Conservation (phyloP, 92 coral and sea anemone species). For the Heliopora coerulea region DNA sequence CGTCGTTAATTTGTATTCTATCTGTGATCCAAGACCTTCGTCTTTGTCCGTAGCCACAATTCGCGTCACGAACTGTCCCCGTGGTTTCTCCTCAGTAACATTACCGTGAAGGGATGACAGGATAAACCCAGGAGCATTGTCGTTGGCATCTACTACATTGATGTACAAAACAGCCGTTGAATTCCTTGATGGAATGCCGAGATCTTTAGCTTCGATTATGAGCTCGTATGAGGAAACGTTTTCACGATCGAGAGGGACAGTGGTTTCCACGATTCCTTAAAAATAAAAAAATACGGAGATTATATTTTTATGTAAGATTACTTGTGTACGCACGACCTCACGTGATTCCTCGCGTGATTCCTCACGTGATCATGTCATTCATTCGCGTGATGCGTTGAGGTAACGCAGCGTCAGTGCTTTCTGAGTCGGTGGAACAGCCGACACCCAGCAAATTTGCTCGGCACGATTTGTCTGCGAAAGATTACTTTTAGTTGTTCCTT, state of each 20-base stretch:
- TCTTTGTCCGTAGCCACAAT: conserved; percentile 79
- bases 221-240: conserved; percentile 50
- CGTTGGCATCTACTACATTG: conserved; percentile 71
- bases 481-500: too few relatives aligned
- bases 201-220: conserved; percentile 64
- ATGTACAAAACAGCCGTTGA: conserved; percentile 58
- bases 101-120: conserved; percentile 60
- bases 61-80: conserved; percentile 65
- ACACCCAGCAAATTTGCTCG: too few relatives aligned
- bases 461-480: too few relatives aligned
- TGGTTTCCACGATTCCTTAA: conserved; percentile 72
- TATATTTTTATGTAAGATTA: too few relatives aligned
- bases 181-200: conserved; percentile 57
- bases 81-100: conserved; percentile 72
- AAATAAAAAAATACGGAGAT: conserved; percentile 2
- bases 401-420: too few relatives aligned
- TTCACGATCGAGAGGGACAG: conserved; percentile 68
- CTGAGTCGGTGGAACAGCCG: too few relatives aligned
- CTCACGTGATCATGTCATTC: too few relatives aligned
- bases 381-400: too few relatives aligned
- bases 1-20: conserved; percentile 56
- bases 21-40: conserved; percentile 64
- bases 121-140: conserved; percentile 69
- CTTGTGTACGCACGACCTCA: too few relatives aligned
- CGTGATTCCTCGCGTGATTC: too few relatives aligned